Conservation (phyloP, 2,797 vertebrate genomes). For the Dromococcyx pavoninus region DNA sequence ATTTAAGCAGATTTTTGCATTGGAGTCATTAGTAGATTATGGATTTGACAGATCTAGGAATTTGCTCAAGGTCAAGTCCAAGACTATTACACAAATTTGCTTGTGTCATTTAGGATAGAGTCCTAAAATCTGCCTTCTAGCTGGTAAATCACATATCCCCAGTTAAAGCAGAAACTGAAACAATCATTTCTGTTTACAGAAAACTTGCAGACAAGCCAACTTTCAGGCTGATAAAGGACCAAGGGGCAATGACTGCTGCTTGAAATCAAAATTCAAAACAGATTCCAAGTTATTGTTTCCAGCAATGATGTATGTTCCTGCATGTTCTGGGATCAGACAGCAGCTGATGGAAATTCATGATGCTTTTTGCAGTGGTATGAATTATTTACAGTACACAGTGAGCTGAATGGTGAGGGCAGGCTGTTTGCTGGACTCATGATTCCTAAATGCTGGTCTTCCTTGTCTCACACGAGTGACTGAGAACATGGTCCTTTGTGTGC, state of each 20-base stretch:
- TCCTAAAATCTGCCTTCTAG: not conserved
- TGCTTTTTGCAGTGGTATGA: not conserved
- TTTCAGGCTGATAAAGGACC: not conserved
- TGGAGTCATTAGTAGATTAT: not conserved
- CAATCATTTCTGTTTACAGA: not conserved
- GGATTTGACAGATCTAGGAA: not conserved
- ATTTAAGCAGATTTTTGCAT: not conserved
- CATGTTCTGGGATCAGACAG: not conserved
- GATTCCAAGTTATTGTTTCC: not conserved
- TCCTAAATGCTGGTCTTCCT: not conserved
- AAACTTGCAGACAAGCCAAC: not conserved
- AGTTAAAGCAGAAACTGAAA: not conserved
- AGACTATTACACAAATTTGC: not conserved
- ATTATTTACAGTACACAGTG: not conserved
- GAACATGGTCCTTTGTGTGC: not conserved
- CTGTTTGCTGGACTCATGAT: not conserved
- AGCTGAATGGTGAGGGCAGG: not conserved
- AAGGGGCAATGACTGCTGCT: not conserved
- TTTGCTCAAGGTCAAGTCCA: not conserved
- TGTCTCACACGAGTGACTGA: rapidly evolving
- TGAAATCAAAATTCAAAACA: slow-evolving; percentile 21
- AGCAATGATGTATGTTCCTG: not conserved
- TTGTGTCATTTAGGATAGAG: not conserved
- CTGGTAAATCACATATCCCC: not conserved
- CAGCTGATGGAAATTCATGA: slow-evolving; percentile 31